Base-by-base conservation (phyloP, 2,888 invertebrate genomes). In the Linyphia triangularis region DNA sequence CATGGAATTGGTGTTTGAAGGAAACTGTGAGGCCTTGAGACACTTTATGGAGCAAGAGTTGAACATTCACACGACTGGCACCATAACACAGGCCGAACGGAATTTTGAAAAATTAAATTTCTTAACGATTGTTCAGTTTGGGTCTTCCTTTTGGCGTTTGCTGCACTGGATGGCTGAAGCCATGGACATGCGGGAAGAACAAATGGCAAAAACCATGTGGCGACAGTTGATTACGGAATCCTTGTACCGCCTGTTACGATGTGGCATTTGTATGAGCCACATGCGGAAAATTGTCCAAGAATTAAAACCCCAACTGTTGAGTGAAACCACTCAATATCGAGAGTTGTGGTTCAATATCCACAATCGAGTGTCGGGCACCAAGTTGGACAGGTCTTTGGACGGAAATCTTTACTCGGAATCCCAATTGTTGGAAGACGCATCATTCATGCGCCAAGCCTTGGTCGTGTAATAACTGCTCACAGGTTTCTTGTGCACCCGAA, bases 151-250 rank as follows among this genome's bases (percentile, higher is more conserved):
- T 16, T 73, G 73, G 73, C 33, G 73, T 10, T 30, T 57, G 7
- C 33, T 73, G 0, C 73, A 73, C 30, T 77, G 75, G 75, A 77
- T 77, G 75, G 75, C 75, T 0, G 75, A 77, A 24, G 75, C 75
- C 24, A 33, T 75, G 10, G 33, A 75, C 6, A 1, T 75, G n/a
- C 59, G 75, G 7, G 26, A 51, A 43, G 22, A 73, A n/a, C 26
- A 19, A 13, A 16, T 63, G n/a, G 73, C 73, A 9, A 73, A 43
- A 1, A 1, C 9, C 0, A 30, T 28, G 16, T 73, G 73, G 73
- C 26, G 57, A 16, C 4, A 57, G 16, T 57, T 73, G 5, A 19
- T 57, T 2, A 6, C 28, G 6, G 57, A 57, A 7, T 19, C 73
- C 1, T n/a, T 73, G 57, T 73, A 73, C 30, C 51, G 73, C 1